Percentiles rank a stretch among this genome's conserved stretches.
These are phyloP conservation scores for Drosophila borealis DNA, from an alignment of 2,888 invertebrate genomes.

Conservation along the genomic window DNA sequence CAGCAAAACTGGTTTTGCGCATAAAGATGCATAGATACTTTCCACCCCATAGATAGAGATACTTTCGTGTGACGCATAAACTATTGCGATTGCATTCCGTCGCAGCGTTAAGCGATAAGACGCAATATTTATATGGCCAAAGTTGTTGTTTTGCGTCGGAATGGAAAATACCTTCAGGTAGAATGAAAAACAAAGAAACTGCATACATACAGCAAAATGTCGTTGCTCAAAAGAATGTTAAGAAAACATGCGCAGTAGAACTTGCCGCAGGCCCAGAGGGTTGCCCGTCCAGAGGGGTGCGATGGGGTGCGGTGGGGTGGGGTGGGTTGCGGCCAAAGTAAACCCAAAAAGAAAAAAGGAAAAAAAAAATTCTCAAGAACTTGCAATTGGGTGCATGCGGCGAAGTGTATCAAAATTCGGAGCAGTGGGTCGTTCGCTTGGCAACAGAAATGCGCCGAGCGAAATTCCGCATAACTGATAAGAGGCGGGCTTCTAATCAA, in stretches of 20 bases:
- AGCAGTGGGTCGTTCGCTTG: slow-evolving; percentile 23
- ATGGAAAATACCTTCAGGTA: slow-evolving; percentile 73
- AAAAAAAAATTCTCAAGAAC: slow-evolving; percentile 16
- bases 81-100: slow-evolving; percentile 49
- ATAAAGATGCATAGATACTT: slow-evolving; percentile 8
- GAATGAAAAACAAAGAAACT: slow-evolving; percentile 55
- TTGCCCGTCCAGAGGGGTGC: background rate
- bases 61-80: slow-evolving; percentile 18
- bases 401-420: slow-evolving; percentile 21
- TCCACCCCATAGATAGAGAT: slow-evolving; percentile 20
- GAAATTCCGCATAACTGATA: slow-evolving; percentile 47
- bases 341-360: background rate
- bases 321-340: background rate
- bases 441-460: slow-evolving; percentile 19
- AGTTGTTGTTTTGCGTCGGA: slow-evolving; percentile 30
- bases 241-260: slow-evolving; percentile 58
- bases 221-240: slow-evolving; percentile 4
- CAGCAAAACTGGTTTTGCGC: slow-evolving; percentile 43
- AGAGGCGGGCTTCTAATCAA: slow-evolving; percentile 55
- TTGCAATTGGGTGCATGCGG: slow-evolving; percentile 13
- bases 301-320: background rate
- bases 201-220: slow-evolving; percentile 37
- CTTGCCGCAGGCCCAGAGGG: slow-evolving; percentile 30
- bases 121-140: slow-evolving; percentile 47
- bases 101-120: slow-evolving; percentile 43